Evolutionary conservation across 2,113 vertebrate genomes (phyloP), one percentile per base, ranked within the genome.

Genomic region (Bufo bufo): DNA sequence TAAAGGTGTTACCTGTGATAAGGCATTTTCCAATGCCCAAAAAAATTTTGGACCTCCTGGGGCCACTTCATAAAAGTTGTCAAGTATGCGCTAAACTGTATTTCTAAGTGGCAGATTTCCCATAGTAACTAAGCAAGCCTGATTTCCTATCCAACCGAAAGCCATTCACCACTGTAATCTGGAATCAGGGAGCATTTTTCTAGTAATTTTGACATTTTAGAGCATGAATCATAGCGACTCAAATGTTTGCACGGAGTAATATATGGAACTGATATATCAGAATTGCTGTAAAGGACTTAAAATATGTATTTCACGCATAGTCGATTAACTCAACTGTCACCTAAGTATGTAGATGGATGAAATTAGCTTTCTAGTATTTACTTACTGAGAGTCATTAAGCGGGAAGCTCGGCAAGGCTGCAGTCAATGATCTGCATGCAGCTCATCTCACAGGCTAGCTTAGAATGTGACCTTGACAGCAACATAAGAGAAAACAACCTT

Each of bases 391-490:
- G 85, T 78, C 85, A 78, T 86, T 86, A 86, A 69, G 59, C 20
- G 50, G 20, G 80, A 11, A 66, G 59, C 75, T 45, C 50, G 69
- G 47, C 52, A 16, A 80, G 47, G 61, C 75, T 43, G 61, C 47
- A 69, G 61, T 65, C 77, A 54, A 50, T 66, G 78, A 78, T 86
- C 75, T 79, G 85, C 61, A 79, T 79, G 74, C 75, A 11, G 85
- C 59, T 79, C 47, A 50, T 45, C 75, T 69, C 58, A 49, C 23
- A 43, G 13, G 75, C 23, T 86, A 69, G 85, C 69, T 79, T 69
- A 66, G 77, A 86, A 78, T 79, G 2, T 86, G 85, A 86, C 85
- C 85, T 86, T 86, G 85, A 80, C 61, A 69, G n/a, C 61, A 66
- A 86, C 61, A 86, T 86, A 79, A 79, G 49, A 69, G 61, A 69